These are phyloP conservation scores for Drosophila malerkotliana DNA, from an alignment of 1,140 invertebrate genomes.

Conservation along the genomic window DNA sequence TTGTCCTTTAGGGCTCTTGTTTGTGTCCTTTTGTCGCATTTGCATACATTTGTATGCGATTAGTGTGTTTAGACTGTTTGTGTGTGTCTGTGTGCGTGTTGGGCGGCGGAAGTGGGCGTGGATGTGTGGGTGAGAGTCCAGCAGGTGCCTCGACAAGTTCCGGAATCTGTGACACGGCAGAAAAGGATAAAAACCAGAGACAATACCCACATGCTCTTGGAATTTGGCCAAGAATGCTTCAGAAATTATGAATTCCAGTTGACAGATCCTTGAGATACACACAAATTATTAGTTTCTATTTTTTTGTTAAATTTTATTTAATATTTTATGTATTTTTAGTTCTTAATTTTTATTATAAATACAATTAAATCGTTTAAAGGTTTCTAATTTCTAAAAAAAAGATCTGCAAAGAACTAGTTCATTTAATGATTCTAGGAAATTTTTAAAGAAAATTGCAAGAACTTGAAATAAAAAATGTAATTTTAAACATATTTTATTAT, in stretches of 20 bases:
- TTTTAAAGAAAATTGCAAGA: no score
- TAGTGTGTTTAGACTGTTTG: not conserved
- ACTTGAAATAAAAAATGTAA: no score
- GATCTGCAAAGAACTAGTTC: no score
- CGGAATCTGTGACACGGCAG: conserved; percentile 11
- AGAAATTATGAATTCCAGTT: not conserved
- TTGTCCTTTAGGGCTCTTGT: not conserved
- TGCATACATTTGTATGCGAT: conserved; percentile 41
- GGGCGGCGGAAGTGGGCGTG: not conserved
- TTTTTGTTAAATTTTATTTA: no score
- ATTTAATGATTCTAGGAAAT: no score
- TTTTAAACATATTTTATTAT: no score
- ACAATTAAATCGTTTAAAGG: no score
- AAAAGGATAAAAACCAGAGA: not conserved
- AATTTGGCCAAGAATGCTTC: no score
- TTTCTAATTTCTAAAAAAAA: no score
- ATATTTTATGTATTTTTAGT: no score
- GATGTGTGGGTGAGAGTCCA: conserved; percentile 10
- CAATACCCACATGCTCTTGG: not conserved
- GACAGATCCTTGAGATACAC: not conserved
- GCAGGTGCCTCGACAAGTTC: conserved; percentile 33
- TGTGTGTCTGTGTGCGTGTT: conserved; percentile 12
- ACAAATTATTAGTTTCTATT: not conserved
- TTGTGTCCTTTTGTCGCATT: conserved; percentile 47
- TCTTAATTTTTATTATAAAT: no score